Percentiles rank a stretch among this genome's conserved stretches.
phyloP scores from a whole-genome alignment of 2,797 vertebrate species.

The Gymnoscopelus microlampas region DNA sequence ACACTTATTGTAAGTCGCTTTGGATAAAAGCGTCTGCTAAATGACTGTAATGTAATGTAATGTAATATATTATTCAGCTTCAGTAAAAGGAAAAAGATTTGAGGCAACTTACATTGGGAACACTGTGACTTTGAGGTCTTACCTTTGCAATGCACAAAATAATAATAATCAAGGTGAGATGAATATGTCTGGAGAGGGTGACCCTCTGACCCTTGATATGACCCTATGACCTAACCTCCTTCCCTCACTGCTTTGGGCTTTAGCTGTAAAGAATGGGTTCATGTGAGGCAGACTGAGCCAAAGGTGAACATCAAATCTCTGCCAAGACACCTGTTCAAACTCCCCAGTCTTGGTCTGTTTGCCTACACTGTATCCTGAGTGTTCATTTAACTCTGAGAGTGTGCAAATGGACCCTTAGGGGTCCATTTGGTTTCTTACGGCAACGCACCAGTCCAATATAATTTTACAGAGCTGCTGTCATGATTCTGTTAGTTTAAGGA shows the following conservation, averaged over 20 bases:
- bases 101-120: no score
- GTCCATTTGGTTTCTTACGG: conserved; percentile 15
- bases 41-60: no score
- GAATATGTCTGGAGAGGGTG: conserved; percentile 22
- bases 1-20: no score
- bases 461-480: conserved; percentile 41
- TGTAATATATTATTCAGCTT: no score
- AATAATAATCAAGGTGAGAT: conserved; percentile 4
- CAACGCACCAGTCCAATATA: conserved; percentile 44
- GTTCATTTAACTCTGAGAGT: no score
- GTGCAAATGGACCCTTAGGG: no score
- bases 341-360: conserved; percentile 63
- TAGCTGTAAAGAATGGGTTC: conserved; percentile 39
- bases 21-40: no score
- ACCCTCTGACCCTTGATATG: conserved; percentile 36
- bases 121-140: no score
- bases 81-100: no score
- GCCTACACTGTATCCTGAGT: conserved; percentile 53
- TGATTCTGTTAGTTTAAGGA: conserved; percentile 21
- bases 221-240: conserved; percentile 22
- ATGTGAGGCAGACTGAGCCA: conserved; percentile 53
- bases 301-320: conserved; percentile 52
- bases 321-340: conserved; percentile 81
- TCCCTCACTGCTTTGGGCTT: conserved; percentile 2
- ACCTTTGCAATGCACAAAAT: no score